Conservation (phyloP, 2,888 invertebrate species). For the Rhingia rostrata region DNA sequence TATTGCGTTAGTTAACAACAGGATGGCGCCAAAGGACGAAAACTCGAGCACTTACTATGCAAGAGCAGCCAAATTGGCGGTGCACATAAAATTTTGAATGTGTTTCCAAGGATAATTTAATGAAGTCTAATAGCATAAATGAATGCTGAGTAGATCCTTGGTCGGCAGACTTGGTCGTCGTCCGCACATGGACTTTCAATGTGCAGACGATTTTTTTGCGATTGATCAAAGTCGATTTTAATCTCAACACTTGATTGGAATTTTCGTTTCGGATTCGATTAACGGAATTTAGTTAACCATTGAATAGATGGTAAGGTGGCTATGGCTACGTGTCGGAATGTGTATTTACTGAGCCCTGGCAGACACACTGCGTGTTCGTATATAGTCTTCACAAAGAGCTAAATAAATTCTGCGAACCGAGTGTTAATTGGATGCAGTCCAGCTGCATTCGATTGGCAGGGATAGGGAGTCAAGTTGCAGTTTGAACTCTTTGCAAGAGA, state of each 20-base stretch:
- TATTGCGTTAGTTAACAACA: constrained; percentile 53
- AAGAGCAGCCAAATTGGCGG: constrained; percentile 51
- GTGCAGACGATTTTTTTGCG: constrained; percentile 3
- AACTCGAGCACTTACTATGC: constrained; percentile 39
- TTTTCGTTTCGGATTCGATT: constrained; percentile 27
- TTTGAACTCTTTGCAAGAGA: not conserved
- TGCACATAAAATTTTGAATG: constrained; percentile 61
- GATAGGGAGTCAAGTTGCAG: not conserved
- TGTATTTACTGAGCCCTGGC: not conserved
- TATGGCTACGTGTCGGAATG: not conserved
- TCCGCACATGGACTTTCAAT: not conserved
- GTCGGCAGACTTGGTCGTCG: not conserved
- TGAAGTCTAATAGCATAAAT: constrained; percentile 59
- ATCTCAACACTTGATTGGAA: constrained; percentile 38
- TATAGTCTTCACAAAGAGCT: not conserved
- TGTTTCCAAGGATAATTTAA: constrained; percentile 66
- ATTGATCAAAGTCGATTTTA: constrained; percentile 46
- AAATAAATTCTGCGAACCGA: not conserved
- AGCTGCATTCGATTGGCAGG: not conserved
- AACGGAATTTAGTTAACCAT: constrained; percentile 24
- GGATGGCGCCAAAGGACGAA: constrained; percentile 61
- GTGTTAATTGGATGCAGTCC: constrained; percentile 31
- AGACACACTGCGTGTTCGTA: not conserved
- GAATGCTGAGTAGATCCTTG: constrained; percentile 44
- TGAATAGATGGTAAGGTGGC: not conserved